Conservation (phyloP, 2,888 invertebrate genomes). For the Drosophila infuscata region DNA sequence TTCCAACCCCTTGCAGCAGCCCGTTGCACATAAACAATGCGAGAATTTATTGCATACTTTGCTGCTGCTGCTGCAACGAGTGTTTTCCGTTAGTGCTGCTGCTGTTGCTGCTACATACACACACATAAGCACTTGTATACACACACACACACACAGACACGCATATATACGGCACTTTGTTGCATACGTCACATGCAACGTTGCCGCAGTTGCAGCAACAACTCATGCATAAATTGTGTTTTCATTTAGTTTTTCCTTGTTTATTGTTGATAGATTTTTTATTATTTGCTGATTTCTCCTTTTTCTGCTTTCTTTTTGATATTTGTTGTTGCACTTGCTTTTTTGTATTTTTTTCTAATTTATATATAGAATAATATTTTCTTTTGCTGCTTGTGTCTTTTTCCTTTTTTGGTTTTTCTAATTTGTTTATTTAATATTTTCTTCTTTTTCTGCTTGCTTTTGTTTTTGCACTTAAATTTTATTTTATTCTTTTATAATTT, state of each 20-base stretch:
- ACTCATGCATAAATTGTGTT: constrained; percentile 69
- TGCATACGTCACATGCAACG: constrained; percentile 74
- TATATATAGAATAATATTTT: constrained; percentile 14
- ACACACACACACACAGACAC: constrained; percentile 18
- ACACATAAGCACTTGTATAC: constrained; percentile 20
- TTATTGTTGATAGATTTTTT: background rate
- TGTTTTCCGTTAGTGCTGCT: constrained; percentile 42
- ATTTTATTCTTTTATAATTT: background rate
- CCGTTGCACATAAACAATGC: constrained; percentile 75
- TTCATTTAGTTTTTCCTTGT: constrained; percentile 37
- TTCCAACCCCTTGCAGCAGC: background rate
- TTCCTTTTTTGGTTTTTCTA: constrained; percentile 16
- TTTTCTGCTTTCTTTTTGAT: constrained; percentile 4
- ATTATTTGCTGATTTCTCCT: constrained; percentile 18
- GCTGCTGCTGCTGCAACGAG: constrained; percentile 68
- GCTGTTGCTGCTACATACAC: constrained; percentile 45
- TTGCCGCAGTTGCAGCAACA: constrained; percentile 57
- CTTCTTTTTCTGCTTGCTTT: constrained; percentile 33
- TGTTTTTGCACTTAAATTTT: background rate
- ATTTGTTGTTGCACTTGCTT: constrained; percentile 37
- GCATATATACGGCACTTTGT: constrained; percentile 66
- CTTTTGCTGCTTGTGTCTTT: background rate
- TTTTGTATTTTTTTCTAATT: constrained; percentile 23
- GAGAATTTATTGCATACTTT: constrained; percentile 81
- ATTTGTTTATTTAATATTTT: background rate